Conservation (phyloP, 2,113 vertebrate genomes). For the Trichechus manatus region DNA sequence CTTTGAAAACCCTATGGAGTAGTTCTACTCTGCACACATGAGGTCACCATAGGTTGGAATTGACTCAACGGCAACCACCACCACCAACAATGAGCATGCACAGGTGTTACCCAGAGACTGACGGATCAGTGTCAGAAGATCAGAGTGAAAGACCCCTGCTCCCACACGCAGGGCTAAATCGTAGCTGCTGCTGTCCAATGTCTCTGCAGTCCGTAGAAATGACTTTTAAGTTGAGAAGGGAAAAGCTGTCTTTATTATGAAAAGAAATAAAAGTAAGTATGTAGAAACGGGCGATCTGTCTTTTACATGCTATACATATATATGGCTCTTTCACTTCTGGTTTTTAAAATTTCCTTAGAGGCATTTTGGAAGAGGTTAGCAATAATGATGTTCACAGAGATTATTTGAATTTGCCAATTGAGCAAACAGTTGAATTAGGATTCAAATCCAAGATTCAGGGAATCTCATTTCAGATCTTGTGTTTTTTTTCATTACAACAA, state of each 20-base stretch:
- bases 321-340: neutral
- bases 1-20: too few relatives aligned
- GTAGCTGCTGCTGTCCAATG: neutral
- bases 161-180: neutral
- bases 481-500: conserved; percentile 47
- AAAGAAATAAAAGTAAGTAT: neutral
- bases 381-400: conserved; percentile 65
- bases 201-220: neutral
- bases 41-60: too few relatives aligned
- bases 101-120: neutral
- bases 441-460: conserved; percentile 54
- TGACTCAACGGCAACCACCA: too few relatives aligned
- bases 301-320: neutral
- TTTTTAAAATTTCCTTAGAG: conserved; percentile 52
- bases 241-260: conserved; percentile 7
- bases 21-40: too few relatives aligned
- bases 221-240: neutral
- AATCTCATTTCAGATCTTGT: conserved; percentile 46
- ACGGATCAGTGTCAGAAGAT: neutral
- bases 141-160: neutral
- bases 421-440: conserved; percentile 56
- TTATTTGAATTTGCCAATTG: conserved; percentile 56
- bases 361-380: conserved; percentile 51
- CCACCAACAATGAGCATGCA: neutral
- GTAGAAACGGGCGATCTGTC: neutral